Conservation (phyloP, 2,888 invertebrate species). For the Acanthococcus lagerstroemiae region DNA sequence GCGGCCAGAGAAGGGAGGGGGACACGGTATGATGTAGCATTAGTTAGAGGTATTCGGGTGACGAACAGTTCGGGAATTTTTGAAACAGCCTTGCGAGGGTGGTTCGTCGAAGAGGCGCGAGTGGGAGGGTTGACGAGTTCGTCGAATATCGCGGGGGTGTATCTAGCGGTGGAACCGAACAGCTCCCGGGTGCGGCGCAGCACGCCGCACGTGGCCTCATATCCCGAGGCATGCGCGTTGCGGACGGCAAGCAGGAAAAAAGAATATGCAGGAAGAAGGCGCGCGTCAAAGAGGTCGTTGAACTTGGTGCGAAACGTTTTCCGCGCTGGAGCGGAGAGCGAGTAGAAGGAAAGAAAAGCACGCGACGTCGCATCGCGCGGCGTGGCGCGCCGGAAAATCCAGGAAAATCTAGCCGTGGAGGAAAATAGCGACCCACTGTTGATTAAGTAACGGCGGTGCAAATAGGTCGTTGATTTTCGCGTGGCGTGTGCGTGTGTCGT, state of each 20-base stretch:
- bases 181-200: background rate
- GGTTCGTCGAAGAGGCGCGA: no score
- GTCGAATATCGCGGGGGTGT: no score
- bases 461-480: slow-evolving; percentile 32
- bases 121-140: no score
- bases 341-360: background rate
- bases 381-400: slow-evolving; percentile 17
- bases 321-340: background rate
- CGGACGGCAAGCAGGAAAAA: no score
- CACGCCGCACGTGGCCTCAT: background rate
- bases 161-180: background rate
- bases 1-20: no score
- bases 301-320: background rate
- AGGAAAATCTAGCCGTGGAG: slow-evolving; percentile 3
- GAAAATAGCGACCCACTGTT: slow-evolving; percentile 22
- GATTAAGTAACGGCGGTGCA: slow-evolving; percentile 27
- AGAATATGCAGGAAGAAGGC: no score
- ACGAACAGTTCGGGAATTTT: no score
- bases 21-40: no score
- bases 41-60: no score
- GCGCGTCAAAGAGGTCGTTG: slow-evolving; percentile 4
- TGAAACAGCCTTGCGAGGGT: no score
- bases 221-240: no score
- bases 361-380: background rate
- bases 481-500: background rate